phyloP scores from a whole-genome alignment of 1,140 invertebrate species.

The Habropoda laboriosa region DNA sequence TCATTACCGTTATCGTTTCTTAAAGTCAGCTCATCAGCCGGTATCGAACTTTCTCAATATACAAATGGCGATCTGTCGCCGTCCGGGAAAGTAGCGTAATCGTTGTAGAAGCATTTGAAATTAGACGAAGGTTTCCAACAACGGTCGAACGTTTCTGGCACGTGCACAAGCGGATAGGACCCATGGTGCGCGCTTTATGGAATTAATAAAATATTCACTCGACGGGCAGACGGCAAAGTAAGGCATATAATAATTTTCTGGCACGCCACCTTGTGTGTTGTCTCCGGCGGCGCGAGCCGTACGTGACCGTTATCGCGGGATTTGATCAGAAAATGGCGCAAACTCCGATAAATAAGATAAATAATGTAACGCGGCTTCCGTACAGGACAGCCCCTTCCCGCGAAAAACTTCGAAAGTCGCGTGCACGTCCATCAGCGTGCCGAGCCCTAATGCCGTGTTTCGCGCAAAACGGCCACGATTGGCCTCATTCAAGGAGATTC shows the following conservation, averaged over 20 bases:
- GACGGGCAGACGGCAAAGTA: slow-evolving; percentile 66
- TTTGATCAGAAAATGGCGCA: slow-evolving; percentile 73
- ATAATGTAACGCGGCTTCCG: slow-evolving; percentile 66
- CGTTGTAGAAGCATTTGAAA: neutral
- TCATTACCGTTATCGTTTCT: neutral
- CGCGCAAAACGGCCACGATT: slow-evolving; percentile 58
- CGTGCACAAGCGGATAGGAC: slow-evolving; percentile 3
- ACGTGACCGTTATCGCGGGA: slow-evolving; percentile 71
- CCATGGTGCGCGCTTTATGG: slow-evolving; percentile 52
- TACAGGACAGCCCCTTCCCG: slow-evolving; percentile 51
- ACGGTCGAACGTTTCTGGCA: neutral
- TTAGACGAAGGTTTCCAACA: neutral
- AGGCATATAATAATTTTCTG: slow-evolving; percentile 73
- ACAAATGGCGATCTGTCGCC: neutral
- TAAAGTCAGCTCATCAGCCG: neutral
- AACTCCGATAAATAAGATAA: slow-evolving; percentile 74
- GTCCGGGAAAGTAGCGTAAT: neutral
- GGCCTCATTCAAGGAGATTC: slow-evolving; percentile 67
- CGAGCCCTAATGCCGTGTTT: slow-evolving; percentile 61
- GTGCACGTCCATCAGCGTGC: slow-evolving; percentile 65
- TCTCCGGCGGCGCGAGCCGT: slow-evolving; percentile 52
- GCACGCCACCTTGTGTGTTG: slow-evolving; percentile 69
- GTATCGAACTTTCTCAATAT: neutral
- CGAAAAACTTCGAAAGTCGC: slow-evolving; percentile 68
- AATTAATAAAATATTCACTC: slow-evolving; percentile 76